Evolutionary conservation across 2,113 vertebrate genomes (phyloP).

Genomic region (Cervus canadensis): DNA sequence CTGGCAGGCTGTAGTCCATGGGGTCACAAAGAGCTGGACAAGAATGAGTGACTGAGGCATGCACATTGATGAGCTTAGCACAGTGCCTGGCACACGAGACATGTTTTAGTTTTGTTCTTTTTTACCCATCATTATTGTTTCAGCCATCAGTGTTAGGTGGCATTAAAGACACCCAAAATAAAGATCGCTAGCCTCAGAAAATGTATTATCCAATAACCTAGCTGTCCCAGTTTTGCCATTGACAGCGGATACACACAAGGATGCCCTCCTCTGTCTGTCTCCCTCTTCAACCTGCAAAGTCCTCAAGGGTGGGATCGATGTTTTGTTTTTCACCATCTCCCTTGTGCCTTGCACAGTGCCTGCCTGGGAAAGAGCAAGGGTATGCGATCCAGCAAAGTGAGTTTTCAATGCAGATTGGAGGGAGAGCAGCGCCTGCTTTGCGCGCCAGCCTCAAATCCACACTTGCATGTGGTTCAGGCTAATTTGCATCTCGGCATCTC

Average conservation of each 20-base stretch:
- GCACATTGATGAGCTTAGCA: neutral
- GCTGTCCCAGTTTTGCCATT: too few species aligned
- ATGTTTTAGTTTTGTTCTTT: neutral
- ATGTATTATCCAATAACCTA: neutral
- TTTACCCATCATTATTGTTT: neutral
- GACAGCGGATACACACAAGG: neutral
- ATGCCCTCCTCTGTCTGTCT: neutral
- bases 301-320: accelerated
- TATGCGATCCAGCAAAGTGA: neutral
- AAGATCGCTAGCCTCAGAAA: neutral
- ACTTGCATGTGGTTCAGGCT: neutral
- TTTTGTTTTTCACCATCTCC: neutral
- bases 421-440: neutral
- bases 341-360: neutral
- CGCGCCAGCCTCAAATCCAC: neutral
- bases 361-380: neutral
- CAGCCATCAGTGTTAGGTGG: neutral
- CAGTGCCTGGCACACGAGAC: neutral
- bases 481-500: constrained; percentile 18
- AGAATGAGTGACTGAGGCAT: neutral
- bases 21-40: neutral
- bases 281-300: neutral
- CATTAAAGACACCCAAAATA: neutral
- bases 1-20: neutral
- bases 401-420: neutral